Conservation (phyloP, 1,140 invertebrate genomes). For the Cydia splendana region DNA sequence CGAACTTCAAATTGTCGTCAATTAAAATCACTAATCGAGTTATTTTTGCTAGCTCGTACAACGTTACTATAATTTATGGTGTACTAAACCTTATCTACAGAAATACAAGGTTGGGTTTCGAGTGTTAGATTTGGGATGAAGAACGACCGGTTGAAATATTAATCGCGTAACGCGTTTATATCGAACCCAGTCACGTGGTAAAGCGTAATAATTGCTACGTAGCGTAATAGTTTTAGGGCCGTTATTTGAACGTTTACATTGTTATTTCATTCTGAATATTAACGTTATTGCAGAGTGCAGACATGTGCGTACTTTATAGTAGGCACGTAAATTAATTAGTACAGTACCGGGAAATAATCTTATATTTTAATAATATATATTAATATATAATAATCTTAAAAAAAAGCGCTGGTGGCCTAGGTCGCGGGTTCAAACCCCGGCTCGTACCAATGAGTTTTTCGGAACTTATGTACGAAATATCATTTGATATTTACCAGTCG, state of each 20-base stretch:
- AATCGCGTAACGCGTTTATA: constrained; percentile 37
- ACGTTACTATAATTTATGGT: neutral
- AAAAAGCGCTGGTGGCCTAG: too few species aligned
- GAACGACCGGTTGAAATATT: neutral
- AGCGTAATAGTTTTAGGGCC: constrained; percentile 23
- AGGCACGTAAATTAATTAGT: neutral
- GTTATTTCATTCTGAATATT: constrained; percentile 24
- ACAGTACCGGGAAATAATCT: too few species aligned
- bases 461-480: too few species aligned
- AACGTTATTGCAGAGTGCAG: constrained; percentile 1
- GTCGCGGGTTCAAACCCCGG: too few species aligned
- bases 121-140: neutral
- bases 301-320: neutral
- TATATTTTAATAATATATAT: too few species aligned
- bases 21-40: constrained; percentile 60
- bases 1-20: constrained; percentile 62
- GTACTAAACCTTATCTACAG: neutral
- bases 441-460: too few species aligned
- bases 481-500: too few species aligned
- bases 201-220: constrained; percentile 31
- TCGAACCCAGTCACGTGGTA: constrained; percentile 40
- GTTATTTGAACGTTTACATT: constrained; percentile 19
- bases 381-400: too few species aligned
- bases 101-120: neutral
- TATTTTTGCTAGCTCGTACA: neutral